These are phyloP conservation scores for Amblyornis subalaris DNA, from an alignment of 2,113 vertebrate genomes.

Conservation along the genomic window DNA sequence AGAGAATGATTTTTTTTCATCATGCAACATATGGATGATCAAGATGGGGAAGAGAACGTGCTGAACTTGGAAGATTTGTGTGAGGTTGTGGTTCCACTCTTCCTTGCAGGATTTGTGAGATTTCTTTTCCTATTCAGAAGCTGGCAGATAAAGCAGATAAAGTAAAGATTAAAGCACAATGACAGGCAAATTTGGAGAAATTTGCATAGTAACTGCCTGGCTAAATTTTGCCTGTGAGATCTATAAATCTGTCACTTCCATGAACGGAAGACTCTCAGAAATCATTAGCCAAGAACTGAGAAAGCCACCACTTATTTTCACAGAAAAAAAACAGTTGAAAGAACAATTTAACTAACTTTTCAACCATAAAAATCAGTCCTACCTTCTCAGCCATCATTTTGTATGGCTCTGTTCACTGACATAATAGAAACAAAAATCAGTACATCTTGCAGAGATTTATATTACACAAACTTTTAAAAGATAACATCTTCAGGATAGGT, in stretches of 20 bases:
- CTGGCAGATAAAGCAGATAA: neutral
- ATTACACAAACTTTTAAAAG: neutral
- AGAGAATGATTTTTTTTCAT: neutral
- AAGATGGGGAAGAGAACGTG: neutral
- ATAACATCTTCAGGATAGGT: neutral
- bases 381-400: neutral
- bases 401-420: neutral
- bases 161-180: neutral
- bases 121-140: neutral
- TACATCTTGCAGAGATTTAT: neutral
- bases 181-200: neutral
- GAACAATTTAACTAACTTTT: neutral
- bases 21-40: neutral
- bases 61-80: neutral
- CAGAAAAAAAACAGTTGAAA: neutral
- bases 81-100: neutral
- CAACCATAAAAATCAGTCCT: neutral
- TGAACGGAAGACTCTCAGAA: neutral
- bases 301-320: neutral
- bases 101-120: neutral
- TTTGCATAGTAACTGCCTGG: neutral
- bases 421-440: neutral
- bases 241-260: neutral
- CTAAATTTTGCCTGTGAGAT: neutral
- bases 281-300: neutral